Percentiles rank a stretch among this genome's conserved stretches.
Conservation (phyloP, 1,140 invertebrate species). For the Mycetomoellerius zeteki region DNA sequence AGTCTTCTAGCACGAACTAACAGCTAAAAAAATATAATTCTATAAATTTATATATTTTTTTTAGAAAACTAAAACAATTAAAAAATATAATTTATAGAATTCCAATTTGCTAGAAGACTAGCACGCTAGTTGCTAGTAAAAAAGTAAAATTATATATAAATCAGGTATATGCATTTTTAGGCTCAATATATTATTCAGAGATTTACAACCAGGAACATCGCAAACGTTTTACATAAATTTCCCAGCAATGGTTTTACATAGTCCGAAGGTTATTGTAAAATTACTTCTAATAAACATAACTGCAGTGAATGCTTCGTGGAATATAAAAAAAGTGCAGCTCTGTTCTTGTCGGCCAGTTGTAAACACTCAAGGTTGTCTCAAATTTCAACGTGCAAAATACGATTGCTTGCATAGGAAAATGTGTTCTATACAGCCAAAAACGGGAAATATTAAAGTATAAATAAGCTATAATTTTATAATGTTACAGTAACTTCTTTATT, state of each 20-base stretch:
- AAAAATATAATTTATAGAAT: too few species aligned
- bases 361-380: conserved; percentile 61
- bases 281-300: conserved; percentile 75
- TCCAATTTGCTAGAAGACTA: too few species aligned
- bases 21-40: too few species aligned
- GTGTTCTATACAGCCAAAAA: conserved; percentile 70
- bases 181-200: conserved; percentile 74
- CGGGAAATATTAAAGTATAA: conserved; percentile 72
- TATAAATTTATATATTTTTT: too few species aligned
- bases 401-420: conserved; percentile 75
- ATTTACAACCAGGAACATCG: conserved; percentile 68
- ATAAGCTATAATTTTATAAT: background rate
- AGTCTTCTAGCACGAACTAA: too few species aligned
- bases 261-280: conserved; percentile 70
- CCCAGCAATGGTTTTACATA: conserved; percentile 59
- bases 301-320: conserved; percentile 62
- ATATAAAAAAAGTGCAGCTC: conserved; percentile 69
- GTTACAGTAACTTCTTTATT: background rate
- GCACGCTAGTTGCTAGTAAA: too few species aligned
- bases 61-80: too few species aligned
- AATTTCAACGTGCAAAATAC: conserved; percentile 43
- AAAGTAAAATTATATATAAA: too few species aligned
- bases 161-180: conserved; percentile 56
- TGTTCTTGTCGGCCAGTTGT: conserved; percentile 74
- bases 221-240: conserved; percentile 65